Evolutionary conservation across 1,140 invertebrate species (phyloP), one percentile per base, ranked within the genome.

Genomic region (Meloidogyne floridensis): DNA sequence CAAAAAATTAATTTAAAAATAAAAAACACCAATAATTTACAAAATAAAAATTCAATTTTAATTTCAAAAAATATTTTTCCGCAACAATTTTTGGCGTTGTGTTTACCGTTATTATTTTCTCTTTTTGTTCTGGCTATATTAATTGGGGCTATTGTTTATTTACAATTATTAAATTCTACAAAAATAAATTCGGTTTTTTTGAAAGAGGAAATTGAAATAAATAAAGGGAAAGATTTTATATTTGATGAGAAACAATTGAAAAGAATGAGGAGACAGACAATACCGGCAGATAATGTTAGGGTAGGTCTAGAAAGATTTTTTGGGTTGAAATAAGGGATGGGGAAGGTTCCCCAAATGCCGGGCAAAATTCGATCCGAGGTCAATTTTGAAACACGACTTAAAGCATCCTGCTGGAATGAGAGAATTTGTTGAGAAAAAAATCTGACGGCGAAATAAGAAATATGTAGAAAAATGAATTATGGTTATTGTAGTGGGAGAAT

Each of bases 231-330:
- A n/a, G n/a, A n/a, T 65, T n/a, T 65, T 65, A 32, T 32, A 32
- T 65, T 65, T 4, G 7, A 65, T 65, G 59, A 65, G n/a, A 65
- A 65, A 65, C 2, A 65, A 18, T 65, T 65, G 15, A 65, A 59
- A 74, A 80, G 78, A n/a, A 65, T 54, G 78, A 43, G 80, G 56
- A 59, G 80, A 53, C 80, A 81, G 56, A 43, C 75, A n/a, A n/a
- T 77, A n/a, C 75, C 74, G 2, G 15, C 54, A 18, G 75, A 81
- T 42, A 74, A 81, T 51, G 75, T 81, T 65, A 3, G 75, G 74
- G 80, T 81, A 53, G 79, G 59, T 77, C 8, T 15, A 2, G 15
- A 18, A 53, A 3, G 8, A 54, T 54, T 11, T 54, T 11, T 54
- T 54, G 8, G 10, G 10, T 54, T 9, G 8, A 54, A 10, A 54